These are phyloP conservation scores for Tapirus indicus DNA, from an alignment of 2,797 vertebrate genomes.

Conservation along the genomic window DNA sequence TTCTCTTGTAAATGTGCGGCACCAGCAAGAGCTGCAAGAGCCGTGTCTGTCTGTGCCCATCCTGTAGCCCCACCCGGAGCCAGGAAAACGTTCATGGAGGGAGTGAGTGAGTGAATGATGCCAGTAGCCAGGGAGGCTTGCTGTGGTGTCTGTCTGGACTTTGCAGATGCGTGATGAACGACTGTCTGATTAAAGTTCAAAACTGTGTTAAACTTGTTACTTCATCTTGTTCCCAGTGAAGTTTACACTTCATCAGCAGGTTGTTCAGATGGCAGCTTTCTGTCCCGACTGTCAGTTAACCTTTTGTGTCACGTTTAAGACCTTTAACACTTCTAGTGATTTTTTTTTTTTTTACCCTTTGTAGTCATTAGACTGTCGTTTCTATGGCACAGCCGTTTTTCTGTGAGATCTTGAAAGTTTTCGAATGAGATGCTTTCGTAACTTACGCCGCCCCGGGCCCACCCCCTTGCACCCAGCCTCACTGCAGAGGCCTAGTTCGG, in stretches of 20 bases:
- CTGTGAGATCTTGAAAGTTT: conserved; percentile 43
- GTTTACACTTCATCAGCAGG: neutral
- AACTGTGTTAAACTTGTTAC: neutral
- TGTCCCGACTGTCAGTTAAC: rapidly evolving
- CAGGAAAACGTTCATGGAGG: neutral
- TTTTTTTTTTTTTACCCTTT: neutral
- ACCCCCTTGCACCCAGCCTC: neutral
- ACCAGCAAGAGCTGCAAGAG: neutral
- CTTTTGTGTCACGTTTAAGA: neutral
- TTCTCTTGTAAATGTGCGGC: neutral
- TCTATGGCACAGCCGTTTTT: neutral
- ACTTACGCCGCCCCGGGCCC: neutral
- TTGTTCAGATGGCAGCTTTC: neutral
- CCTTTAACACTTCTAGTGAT: neutral
- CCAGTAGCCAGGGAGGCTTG: rapidly evolving
- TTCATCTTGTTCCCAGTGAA: neutral
- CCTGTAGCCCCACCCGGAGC: neutral
- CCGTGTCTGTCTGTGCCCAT: rapidly evolving
- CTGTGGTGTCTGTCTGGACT: rapidly evolving
- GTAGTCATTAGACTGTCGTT: neutral
- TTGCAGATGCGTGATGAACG: too few species aligned
- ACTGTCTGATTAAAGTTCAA: neutral
- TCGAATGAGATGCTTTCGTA: conserved; percentile 29
- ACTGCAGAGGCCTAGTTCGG: neutral
- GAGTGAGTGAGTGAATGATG: neutral